Conservation (phyloP, 2,888 invertebrate species). For the Sussaba pulchella region DNA sequence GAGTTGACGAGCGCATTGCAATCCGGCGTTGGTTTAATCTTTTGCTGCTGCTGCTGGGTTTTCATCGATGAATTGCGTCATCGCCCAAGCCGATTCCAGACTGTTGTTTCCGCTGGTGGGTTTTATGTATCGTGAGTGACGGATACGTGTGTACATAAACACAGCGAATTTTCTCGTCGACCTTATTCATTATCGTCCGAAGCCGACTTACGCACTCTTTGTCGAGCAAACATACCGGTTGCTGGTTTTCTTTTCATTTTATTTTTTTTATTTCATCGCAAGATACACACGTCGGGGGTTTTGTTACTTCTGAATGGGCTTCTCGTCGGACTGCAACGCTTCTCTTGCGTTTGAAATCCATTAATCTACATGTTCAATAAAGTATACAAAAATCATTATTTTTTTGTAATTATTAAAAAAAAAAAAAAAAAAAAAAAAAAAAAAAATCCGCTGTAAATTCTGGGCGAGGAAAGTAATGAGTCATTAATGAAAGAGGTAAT, state of each 20-base stretch:
- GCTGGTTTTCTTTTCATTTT: neutral
- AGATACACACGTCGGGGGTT: neutral
- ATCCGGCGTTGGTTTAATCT: neutral
- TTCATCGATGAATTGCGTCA: constrained; percentile 46
- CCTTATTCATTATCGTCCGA: constrained; percentile 58
- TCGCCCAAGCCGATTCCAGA: constrained; percentile 20
- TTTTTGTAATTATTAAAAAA: no score
- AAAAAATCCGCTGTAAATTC: no score
- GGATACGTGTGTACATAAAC: constrained; percentile 1
- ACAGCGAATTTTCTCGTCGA: neutral
- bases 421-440: no score
- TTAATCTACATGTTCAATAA: no score
- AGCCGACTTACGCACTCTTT: constrained; percentile 37
- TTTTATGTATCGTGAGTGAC: neutral
- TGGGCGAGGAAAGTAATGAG: no score
- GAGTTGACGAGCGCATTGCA: neutral
- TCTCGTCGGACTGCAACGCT: no score
- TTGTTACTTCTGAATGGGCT: no score
- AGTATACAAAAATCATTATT: no score
- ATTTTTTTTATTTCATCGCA: constrained; percentile 23
- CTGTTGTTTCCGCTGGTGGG: constrained; percentile 21
- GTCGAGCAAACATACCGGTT: constrained; percentile 34
- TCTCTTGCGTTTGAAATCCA: no score
- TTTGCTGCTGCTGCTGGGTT: neutral
- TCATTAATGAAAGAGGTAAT: no score